Conservation (phyloP, 2,888 invertebrate species). For the Hirtodrosophila histrioides region DNA sequence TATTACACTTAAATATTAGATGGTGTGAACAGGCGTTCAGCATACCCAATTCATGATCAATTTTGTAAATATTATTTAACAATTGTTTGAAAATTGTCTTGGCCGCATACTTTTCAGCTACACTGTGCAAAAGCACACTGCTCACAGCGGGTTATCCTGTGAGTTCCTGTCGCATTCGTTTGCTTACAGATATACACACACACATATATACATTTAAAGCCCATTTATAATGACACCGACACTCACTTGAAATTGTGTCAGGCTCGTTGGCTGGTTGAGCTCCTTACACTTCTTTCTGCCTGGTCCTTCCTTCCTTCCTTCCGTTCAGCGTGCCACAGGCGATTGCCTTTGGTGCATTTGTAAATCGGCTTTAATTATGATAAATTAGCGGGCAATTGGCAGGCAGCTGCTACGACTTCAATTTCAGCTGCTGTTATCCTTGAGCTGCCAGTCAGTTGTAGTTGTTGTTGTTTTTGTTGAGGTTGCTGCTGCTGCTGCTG, state of each 20-base stretch:
- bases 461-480: conserved; percentile 24
- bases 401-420: conserved; percentile 30
- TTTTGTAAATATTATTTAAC: not conserved
- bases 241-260: conserved; percentile 63
- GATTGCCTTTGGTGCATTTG: conserved; percentile 32
- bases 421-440: conserved; percentile 58
- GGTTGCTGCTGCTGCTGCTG: conserved; percentile 17
- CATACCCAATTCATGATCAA: too few relatives aligned
- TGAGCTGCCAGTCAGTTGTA: conserved; percentile 62
- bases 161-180: conserved; percentile 1
- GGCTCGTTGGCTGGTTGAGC: conserved; percentile 57
- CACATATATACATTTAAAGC: conserved; percentile 5
- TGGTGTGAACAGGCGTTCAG: too few relatives aligned
- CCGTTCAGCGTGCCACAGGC: not conserved
- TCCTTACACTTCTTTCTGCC: not conserved
- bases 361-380: conserved; percentile 67
- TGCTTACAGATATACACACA: conserved; percentile 2
- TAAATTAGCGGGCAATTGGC: conserved; percentile 59
- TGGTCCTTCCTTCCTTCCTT: not conserved
- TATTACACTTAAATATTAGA: too few relatives aligned
- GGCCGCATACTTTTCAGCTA: conserved; percentile 1
- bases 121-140: conserved; percentile 3
- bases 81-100: not conserved
- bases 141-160: conserved; percentile 37
- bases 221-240: conserved; percentile 29